Percentiles rank a stretch among this genome's conserved stretches.
These are phyloP conservation scores for Nycticorax nycticorax DNA, from an alignment of 2,113 vertebrate species.

Conservation along the genomic window DNA sequence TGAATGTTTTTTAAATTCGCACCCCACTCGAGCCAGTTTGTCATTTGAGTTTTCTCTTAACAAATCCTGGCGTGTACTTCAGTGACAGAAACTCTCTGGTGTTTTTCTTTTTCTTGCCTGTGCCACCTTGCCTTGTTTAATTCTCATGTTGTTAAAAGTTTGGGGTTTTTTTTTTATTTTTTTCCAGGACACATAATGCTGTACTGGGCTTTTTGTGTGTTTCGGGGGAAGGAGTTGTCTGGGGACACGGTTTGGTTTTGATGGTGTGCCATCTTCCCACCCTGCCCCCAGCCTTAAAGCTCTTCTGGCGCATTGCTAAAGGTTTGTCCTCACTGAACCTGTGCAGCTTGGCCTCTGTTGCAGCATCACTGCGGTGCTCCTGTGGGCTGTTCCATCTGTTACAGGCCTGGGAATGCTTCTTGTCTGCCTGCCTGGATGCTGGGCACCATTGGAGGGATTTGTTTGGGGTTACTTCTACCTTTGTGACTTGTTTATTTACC, in stretches of 20 bases:
- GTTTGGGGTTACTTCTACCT: neutral
- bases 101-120: neutral
- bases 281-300: neutral
- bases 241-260: neutral
- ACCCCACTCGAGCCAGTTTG: neutral
- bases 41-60: neutral
- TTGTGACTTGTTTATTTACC: neutral
- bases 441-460: accelerated
- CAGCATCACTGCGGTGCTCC: neutral
- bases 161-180: neutral
- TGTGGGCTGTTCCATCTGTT: neutral
- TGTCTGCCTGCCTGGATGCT: neutral
- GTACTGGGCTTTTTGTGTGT: neutral
- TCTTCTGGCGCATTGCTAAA: neutral
- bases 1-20: neutral
- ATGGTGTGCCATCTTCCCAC: neutral
- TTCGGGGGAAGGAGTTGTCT: neutral
- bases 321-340: neutral
- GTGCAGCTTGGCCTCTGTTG: neutral
- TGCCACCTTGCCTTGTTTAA: neutral
- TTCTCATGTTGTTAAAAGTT: accelerated
- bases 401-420: neutral
- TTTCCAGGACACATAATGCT: neutral
- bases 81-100: neutral
- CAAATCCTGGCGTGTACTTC: neutral